phyloP scores from a whole-genome alignment of 2,113 vertebrate species.

The Myrmecobius fasciatus region DNA sequence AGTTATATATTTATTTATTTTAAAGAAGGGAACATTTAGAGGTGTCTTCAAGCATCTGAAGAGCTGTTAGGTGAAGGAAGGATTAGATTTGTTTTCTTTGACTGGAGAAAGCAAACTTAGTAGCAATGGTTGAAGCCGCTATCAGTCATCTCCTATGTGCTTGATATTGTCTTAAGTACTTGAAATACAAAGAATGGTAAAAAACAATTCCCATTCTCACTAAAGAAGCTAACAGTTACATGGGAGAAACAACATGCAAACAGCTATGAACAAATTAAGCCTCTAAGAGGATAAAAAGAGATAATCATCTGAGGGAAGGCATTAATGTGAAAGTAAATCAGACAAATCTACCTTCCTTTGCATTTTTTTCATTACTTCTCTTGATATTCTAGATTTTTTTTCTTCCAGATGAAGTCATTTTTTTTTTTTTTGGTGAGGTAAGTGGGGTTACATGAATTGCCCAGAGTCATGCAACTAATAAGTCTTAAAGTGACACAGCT shows the following conservation, averaged over 20 bases:
- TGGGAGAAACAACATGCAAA: background rate
- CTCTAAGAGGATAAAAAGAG: background rate
- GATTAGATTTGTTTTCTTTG: background rate
- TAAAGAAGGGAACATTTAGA: background rate
- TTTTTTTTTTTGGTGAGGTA: too few relatives aligned
- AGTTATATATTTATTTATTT: background rate
- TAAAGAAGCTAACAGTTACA: background rate
- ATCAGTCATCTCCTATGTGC: background rate
- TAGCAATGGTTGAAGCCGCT: background rate
- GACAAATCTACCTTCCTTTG: background rate
- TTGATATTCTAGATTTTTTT: too few relatives aligned
- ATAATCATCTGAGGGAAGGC: background rate
- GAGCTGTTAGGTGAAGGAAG: background rate
- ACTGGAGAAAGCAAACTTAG: background rate
- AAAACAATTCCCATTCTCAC: background rate
- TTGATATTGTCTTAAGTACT: background rate
- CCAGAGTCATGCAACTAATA: too few relatives aligned
- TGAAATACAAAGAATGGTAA: background rate
- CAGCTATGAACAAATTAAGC: background rate
- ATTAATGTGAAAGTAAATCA: background rate
- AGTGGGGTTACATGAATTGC: too few relatives aligned
- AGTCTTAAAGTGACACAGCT: too few relatives aligned
- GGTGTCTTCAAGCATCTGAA: background rate
- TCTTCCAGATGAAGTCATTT: too few relatives aligned
- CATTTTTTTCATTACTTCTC: too few relatives aligned